Evolutionary conservation across 2,888 invertebrate species (phyloP).

Genomic region (Tiliacea citrago): DNA sequence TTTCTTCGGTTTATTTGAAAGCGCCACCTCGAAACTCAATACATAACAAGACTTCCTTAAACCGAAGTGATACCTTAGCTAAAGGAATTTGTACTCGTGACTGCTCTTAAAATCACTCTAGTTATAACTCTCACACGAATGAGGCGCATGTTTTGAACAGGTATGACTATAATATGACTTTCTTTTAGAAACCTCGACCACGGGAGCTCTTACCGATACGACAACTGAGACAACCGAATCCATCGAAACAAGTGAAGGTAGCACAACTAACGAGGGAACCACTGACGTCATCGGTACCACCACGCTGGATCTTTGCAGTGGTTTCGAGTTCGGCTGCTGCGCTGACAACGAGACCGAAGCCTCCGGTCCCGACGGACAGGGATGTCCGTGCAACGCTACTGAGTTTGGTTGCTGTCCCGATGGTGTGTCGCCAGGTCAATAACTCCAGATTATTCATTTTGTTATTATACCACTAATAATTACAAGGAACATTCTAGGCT

Average conservation of each 20-base stretch:
- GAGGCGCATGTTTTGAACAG: background rate
- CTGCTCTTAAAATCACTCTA: background rate
- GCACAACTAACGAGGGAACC: constrained; percentile 46
- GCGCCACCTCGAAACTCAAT: background rate
- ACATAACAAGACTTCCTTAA: background rate
- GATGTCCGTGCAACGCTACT: constrained; percentile 91
- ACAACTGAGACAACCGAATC: constrained; percentile 42
- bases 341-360: constrained; percentile 92
- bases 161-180: background rate
- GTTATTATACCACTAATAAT: background rate
- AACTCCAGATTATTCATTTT: background rate
- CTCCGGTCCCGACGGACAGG: constrained; percentile 92
- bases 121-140: background rate
- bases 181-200: constrained; percentile 45
- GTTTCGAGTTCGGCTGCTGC: constrained; percentile 94
- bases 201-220: constrained; percentile 37
- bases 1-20: background rate
- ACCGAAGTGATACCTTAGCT: background rate
- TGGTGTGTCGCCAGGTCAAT: constrained; percentile 91
- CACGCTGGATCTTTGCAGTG: constrained; percentile 83
- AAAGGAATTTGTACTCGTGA: background rate
- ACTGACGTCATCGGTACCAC: constrained; percentile 26
- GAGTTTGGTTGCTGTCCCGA: constrained; percentile 95
- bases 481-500: background rate
- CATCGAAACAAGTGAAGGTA: constrained; percentile 40